Evolutionary conservation across 2,888 invertebrate genomes (phyloP).

Genomic region (Aphidoletes aphidimyza): DNA sequence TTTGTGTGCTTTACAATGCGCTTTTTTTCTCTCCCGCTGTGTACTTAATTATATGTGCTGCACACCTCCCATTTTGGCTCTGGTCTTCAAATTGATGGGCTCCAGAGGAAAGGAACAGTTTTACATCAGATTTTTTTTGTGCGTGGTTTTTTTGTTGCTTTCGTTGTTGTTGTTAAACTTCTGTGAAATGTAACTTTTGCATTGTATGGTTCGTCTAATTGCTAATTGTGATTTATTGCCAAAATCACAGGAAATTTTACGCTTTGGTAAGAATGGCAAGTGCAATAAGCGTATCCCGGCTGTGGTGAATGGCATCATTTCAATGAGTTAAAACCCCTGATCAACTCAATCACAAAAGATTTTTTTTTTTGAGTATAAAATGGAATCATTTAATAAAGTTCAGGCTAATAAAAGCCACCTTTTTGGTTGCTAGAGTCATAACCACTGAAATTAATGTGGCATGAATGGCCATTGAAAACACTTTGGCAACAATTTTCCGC

Average conservation of each 20-base stretch:
- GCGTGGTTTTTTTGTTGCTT: no score
- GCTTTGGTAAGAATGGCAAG: neutral
- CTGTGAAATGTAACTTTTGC: neutral
- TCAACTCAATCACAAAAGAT: neutral
- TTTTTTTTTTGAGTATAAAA: no score
- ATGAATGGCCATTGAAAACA: neutral
- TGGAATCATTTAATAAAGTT: no score
- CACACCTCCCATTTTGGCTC: neutral
- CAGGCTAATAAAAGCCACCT: no score
- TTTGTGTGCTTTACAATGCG: neutral
- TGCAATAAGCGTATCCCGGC: no score
- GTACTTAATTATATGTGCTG: neutral
- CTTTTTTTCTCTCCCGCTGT: neutral
- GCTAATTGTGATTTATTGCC: slow-evolving; percentile 52
- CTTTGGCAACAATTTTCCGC: neutral
- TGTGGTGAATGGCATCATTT: neutral
- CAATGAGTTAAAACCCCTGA: neutral
- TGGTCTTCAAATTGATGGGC: neutral
- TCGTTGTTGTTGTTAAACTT: no score
- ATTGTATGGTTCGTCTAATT: neutral
- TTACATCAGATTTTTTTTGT: slow-evolving; percentile 17
- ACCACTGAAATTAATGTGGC: neutral
- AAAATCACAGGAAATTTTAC: slow-evolving; percentile 37
- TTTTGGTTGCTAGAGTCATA: no score
- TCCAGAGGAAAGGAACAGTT: neutral